Evolutionary conservation across 2,888 invertebrate species (phyloP).

Genomic region (Phalera bucephala): DNA sequence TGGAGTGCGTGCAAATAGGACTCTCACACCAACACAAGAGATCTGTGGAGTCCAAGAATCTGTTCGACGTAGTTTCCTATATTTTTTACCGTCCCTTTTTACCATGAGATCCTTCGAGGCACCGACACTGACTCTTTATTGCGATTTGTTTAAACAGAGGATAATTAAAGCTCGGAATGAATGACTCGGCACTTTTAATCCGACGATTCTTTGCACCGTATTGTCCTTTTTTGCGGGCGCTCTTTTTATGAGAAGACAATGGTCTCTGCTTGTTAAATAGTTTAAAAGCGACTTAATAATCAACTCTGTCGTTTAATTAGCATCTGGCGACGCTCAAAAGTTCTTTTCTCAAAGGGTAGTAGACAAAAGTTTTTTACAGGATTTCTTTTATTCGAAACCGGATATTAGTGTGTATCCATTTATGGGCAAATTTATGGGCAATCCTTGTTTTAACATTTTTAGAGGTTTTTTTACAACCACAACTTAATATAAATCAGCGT

Average conservation of each 20-base stretch:
- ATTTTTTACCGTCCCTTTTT: constrained; percentile 55
- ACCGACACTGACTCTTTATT: constrained; percentile 58
- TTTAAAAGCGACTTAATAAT: constrained; percentile 68
- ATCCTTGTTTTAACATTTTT: too few species aligned
- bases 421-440: too few species aligned
- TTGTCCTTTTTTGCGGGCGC: constrained; percentile 51
- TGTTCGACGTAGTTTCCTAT: constrained; percentile 56
- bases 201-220: constrained; percentile 51
- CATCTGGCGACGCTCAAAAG: constrained; percentile 46
- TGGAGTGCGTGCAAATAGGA: constrained; percentile 27
- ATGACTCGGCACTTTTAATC: constrained; percentile 71
- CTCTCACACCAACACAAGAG: constrained; percentile 45
- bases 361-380: constrained; percentile 30
- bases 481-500: too few species aligned
- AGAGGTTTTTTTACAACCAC: too few species aligned
- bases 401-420: too few species aligned
- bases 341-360: constrained; percentile 45
- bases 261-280: constrained; percentile 68
- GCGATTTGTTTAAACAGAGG: constrained; percentile 78
- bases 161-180: constrained; percentile 76
- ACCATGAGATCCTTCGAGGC: constrained; percentile 43
- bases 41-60: constrained; percentile 54
- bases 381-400: too few species aligned
- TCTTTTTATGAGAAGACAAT: constrained; percentile 69
- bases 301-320: constrained; percentile 69